These are phyloP conservation scores for Drosophila funebris DNA, from an alignment of 1,140 invertebrate species.

Conservation along the genomic window DNA sequence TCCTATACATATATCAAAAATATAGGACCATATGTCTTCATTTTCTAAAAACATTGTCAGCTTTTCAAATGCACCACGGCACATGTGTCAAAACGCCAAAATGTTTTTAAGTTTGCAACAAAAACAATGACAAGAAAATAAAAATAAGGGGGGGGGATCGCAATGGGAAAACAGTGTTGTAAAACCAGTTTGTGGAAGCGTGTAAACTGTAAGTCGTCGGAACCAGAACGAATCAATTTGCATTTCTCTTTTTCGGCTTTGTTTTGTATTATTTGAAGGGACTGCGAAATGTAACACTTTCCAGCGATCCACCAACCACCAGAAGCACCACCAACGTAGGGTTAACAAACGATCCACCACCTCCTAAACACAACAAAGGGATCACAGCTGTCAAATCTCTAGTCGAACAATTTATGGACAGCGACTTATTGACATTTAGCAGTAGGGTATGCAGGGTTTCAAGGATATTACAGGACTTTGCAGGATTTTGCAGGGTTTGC, in stretches of 20 bases:
- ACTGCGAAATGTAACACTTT: slow-evolving; percentile 41
- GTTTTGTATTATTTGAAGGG: background rate
- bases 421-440: slow-evolving; percentile 63
- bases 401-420: slow-evolving; percentile 38
- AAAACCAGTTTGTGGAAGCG: slow-evolving; percentile 8
- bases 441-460: slow-evolving; percentile 3
- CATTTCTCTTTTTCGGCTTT: slow-evolving; percentile 44
- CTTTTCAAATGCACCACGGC: slow-evolving; percentile 4
- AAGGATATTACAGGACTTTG: no score
- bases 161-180: slow-evolving; percentile 24
- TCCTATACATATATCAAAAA: slow-evolving; percentile 2
- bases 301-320: slow-evolving; percentile 24
- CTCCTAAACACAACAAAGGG: background rate
- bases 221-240: slow-evolving; percentile 65
- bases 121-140: slow-evolving; percentile 14
- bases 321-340: background rate
- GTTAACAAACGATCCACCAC: slow-evolving; percentile 17
- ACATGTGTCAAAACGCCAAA: slow-evolving; percentile 63
- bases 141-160: background rate
- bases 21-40: slow-evolving; percentile 62
- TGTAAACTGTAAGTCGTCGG: slow-evolving; percentile 29
- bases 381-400: slow-evolving; percentile 40
- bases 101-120: slow-evolving; percentile 42
- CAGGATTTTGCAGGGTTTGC: background rate
- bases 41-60: slow-evolving; percentile 48